Base-by-base conservation (phyloP, 2,888 invertebrate genomes). In the Cenopis cana region DNA sequence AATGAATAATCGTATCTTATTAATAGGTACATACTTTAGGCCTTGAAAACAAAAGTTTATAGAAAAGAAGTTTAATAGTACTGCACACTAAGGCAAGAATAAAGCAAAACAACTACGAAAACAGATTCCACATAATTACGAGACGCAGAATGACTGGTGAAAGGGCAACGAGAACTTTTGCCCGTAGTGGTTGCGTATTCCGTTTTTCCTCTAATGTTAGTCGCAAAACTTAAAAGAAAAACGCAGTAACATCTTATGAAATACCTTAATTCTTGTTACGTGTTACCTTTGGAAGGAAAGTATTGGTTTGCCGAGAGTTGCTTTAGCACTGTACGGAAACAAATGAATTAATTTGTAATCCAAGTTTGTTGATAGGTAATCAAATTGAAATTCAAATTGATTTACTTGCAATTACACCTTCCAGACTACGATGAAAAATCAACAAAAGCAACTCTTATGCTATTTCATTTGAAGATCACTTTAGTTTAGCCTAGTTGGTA, bases 91-190 rank as follows among this genome's bases (percentile, higher is more conserved):
- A 50, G 29, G 14, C 36, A 59, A 50, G 24, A 38, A 20, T 18
- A 59, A 67, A 67, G 67, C 67, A 67, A 67, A 67, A 67, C 67
- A 59, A 52, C 67, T 50, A 59, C 59, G 24, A 67, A 67, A 67
- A 50, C 50, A 59, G 52, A 68, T 59, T 68, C 38, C 36, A 68
- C 59, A 59, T 59, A 68, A 68, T 59, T 68, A 68, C 67, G 10
- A 68, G 67, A 50, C 59, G 59, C 33, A 18, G 36, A 49, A 56
- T 17, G 67, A 36, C 50, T 55, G 33, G 61, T 61, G 50, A 62
- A 62, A 36, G 20, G 67, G 52, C 50, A 38, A 33, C 46, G 59
- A 38, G 38, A 59, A 68, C 67, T 59, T 52, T 59, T 52, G 38
- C 50, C 14, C 38, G 49, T n/a, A 20, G 46, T 18, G 41, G 36